Evolutionary conservation across 2,797 vertebrate species (phyloP).

Genomic region (Hafferia zeledoni): DNA sequence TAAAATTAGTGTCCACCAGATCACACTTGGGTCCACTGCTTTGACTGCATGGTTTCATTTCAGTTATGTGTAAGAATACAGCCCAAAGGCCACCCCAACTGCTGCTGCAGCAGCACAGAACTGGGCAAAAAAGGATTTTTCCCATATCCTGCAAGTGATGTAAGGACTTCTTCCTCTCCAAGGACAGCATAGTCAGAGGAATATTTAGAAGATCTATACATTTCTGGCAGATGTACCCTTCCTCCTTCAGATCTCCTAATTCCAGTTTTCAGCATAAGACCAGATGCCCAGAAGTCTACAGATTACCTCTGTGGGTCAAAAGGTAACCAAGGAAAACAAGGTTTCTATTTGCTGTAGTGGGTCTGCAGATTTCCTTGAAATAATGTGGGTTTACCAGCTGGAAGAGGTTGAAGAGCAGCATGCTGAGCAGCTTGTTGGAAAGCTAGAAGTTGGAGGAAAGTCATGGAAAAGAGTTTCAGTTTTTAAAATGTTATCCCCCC

Average conservation of each 20-base stretch:
- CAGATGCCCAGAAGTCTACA: not conserved
- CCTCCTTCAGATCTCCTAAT: constrained; percentile 3
- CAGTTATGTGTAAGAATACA: not conserved
- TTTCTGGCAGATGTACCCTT: not conserved
- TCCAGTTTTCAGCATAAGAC: not conserved
- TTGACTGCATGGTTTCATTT: not conserved
- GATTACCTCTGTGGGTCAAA: not conserved
- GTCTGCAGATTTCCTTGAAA: not conserved
- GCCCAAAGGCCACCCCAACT: not conserved
- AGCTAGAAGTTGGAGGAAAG: not conserved
- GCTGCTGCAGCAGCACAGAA: not conserved
- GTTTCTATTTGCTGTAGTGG: not conserved
- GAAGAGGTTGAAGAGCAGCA: not conserved
- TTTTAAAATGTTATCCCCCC: not conserved
- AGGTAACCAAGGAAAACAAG: constrained; percentile 3
- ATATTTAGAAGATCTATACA: not conserved
- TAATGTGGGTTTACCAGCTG: not conserved
- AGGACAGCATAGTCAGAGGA: not conserved
- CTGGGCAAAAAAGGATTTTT: not conserved
- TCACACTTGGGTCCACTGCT: not conserved
- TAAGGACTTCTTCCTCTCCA: not conserved
- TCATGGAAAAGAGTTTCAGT: not conserved
- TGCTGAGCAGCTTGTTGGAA: not conserved
- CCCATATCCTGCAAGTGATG: not conserved
- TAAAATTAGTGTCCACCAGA: not conserved